Base-by-base conservation (phyloP, 2,797 vertebrate species). In the Oreochromis grahami region DNA sequence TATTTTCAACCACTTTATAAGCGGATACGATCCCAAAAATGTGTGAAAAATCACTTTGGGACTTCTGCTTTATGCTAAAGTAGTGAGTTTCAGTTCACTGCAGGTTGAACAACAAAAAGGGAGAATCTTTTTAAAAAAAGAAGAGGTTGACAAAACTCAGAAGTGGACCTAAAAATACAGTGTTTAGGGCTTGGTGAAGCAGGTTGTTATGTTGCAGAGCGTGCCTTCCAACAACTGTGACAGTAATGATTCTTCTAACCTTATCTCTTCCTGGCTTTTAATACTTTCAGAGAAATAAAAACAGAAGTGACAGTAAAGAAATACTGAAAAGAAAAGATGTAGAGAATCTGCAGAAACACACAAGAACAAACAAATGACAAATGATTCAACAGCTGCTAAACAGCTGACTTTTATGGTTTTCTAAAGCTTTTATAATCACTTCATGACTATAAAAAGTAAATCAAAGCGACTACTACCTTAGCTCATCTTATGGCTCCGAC, bases 221-320 rank as follows among this genome's bases (percentile, higher is more conserved):
- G 8, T 7, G 32, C 32, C 12, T 76, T 84, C 56, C 58, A 79
- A 63, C 70, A 43, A 29, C 50, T 80, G 70, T 56, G 53, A 80
- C 81, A 56, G 77, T 77, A 81, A 84, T 87, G 48, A 77, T 55
- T 55, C 58, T 55, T 60, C 48, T 60, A 86, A 65, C 45, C 76
- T 85, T 50, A 83, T 74, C 24, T 70, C 53, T 77, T 48, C 45
- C 52, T 78, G 72, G 15, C 29, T 79, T 86, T 85, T 83, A 65
- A 76, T 86, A 78, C 48, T 51, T 38, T 77, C 36, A 58, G 48
- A 48, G 50, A 79, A 76, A 43, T 79, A 85, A 86, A 81, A 76
- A 38, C 34, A 74, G 56, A 80, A 48, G 32, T 83, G 79, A 78
- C 55, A 41, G 14, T 63, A 24, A 81, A 85, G 50, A 56, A 72